These are phyloP conservation scores for Propsilocerus akamusi DNA, from an alignment of 1,140 invertebrate species.

Conservation along the genomic window DNA sequence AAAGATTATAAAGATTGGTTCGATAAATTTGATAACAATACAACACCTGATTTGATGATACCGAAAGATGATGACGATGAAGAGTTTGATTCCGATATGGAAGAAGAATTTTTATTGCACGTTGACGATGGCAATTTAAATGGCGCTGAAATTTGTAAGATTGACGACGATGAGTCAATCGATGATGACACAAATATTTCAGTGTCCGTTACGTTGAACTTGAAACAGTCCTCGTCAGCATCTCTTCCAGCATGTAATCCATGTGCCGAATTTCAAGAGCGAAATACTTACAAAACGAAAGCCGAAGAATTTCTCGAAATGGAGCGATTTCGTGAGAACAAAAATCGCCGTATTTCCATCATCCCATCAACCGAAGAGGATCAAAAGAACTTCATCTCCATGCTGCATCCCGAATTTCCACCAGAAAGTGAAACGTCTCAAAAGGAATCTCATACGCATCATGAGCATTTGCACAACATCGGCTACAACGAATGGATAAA, in stretches of 20 bases:
- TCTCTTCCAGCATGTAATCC: background rate
- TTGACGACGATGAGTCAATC: background rate
- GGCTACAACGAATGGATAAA: background rate
- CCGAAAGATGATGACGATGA: conserved; percentile 8
- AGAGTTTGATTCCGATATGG: conserved; percentile 14
- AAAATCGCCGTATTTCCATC: background rate
- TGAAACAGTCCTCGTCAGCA: no score
- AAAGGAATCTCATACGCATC: background rate
- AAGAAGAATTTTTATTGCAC: conserved; percentile 20
- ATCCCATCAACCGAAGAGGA: background rate
- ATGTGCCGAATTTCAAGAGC: background rate
- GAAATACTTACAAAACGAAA: background rate
- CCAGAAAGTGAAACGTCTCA: background rate
- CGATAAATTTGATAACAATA: background rate
- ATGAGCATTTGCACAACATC: background rate
- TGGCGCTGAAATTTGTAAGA: conserved; percentile 8
- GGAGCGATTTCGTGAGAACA: background rate
- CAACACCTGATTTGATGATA: background rate
- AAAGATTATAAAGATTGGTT: conserved; percentile 1
- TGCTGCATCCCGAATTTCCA: background rate
- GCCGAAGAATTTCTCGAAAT: background rate
- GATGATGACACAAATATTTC: background rate
- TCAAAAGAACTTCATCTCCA: background rate
- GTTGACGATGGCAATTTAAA: conserved; percentile 21
- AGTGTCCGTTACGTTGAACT: background rate